Conservation (phyloP, 2,797 vertebrate species). For the Malurus leucopterus region DNA sequence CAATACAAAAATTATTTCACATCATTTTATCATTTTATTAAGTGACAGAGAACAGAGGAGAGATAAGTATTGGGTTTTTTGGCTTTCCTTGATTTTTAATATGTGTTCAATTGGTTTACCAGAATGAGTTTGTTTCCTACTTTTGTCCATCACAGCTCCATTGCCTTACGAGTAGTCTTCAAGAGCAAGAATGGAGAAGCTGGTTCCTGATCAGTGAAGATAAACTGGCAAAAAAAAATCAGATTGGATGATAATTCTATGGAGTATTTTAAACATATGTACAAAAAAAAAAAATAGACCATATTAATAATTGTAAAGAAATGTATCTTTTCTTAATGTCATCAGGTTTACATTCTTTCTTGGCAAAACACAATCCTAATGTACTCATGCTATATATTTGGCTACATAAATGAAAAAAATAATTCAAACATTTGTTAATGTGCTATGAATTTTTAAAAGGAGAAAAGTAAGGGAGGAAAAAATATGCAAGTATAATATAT, state of each 20-base stretch:
- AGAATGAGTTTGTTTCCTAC: not conserved
- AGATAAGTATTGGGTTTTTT: rapidly evolving
- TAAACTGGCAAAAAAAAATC: not conserved
- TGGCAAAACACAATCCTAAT: not conserved
- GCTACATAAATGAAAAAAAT: not conserved
- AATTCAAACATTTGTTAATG: not conserved
- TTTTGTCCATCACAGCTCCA: not conserved
- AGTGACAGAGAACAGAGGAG: not conserved
- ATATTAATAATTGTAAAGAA: not conserved
- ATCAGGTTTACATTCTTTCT: not conserved
- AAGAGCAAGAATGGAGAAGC: not conserved
- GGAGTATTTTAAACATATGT: not conserved
- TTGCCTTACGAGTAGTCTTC: not conserved
- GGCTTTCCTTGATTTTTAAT: not conserved
- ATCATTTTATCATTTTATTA: not conserved
- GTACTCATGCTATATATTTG: not conserved
- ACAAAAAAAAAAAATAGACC: not conserved
- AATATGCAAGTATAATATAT: not conserved
- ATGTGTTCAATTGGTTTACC: not conserved
- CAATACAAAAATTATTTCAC: not conserved
- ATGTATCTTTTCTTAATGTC: not conserved
- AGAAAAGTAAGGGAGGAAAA: not conserved
- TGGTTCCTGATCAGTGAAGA: not conserved
- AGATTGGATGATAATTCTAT: not conserved
- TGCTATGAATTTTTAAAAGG: not conserved